Conservation (phyloP, 30 jellyfish, hydroid and myxozoan species). For the Aurelia sp. region DNA sequence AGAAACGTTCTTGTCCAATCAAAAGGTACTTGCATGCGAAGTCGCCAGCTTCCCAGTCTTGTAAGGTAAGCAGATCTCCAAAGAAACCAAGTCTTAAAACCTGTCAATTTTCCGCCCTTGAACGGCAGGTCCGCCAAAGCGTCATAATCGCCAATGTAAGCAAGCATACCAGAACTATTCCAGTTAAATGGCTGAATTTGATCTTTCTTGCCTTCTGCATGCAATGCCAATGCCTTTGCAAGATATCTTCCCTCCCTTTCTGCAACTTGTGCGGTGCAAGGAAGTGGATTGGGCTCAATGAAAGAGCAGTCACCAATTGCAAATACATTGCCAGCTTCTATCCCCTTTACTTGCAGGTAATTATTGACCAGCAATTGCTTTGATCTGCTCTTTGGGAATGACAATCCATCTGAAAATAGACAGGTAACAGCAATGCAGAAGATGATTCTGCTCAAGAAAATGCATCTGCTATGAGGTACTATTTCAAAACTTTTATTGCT, state of each 20-base stretch:
- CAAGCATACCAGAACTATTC: constrained; percentile 90
- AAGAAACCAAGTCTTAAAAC: constrained; percentile 91
- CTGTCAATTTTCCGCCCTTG: constrained; percentile 90
- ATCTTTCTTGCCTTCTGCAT: constrained; percentile 30
- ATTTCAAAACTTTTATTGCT: too few species aligned
- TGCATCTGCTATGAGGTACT: too few species aligned
- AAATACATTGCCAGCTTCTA: constrained; percentile 58
- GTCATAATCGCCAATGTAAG: constrained; percentile 93
- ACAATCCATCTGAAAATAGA: constrained; percentile 12
- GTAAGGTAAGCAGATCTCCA: constrained; percentile 98
- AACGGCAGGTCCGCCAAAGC: constrained; percentile 92
- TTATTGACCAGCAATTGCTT: constrained; percentile 80
- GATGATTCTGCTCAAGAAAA: too few species aligned
- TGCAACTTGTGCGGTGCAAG: constrained; percentile 96
- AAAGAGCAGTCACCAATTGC: constrained; percentile 97
- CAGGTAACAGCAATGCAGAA: too few species aligned
- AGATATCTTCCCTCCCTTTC: constrained; percentile 94
- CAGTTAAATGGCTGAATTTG: constrained; percentile 69
- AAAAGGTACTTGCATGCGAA: constrained; percentile 96
- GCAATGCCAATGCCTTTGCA: constrained; percentile 53
- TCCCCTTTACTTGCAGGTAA: constrained; percentile 67
- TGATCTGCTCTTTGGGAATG: constrained; percentile 59
- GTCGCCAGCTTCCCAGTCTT: constrained; percentile 95
- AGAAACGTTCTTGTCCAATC: constrained; percentile 98
- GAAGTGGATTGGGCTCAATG: constrained; percentile 73